These are phyloP conservation scores for Nemopilema nomurai DNA, from an alignment of 30 jellyfish, hydroid and myxozoan genomes.

Conservation along the genomic window DNA sequence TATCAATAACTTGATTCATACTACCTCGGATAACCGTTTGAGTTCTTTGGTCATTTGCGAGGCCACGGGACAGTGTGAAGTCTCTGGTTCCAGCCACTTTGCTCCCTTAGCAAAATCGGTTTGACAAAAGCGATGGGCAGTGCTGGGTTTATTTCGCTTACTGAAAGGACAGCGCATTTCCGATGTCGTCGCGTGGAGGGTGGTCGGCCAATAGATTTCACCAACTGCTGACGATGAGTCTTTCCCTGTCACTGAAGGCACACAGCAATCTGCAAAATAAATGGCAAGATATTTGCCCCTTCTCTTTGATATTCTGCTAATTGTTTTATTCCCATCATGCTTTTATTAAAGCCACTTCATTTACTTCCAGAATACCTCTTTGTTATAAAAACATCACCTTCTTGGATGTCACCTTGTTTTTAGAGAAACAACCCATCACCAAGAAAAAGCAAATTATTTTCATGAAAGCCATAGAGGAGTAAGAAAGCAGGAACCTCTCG, in stretches of 20 bases:
- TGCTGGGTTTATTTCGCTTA: background rate
- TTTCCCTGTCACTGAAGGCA: slow-evolving; percentile 8
- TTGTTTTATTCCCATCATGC: no score
- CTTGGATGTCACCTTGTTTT: no score
- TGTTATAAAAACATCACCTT: no score
- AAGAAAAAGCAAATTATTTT: no score
- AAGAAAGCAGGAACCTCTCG: no score
- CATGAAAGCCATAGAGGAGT: no score
- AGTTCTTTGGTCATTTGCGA: slow-evolving; percentile 30
- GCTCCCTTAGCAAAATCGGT: slow-evolving; percentile 19
- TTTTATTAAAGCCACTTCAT: no score
- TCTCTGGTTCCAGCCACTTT: slow-evolving; percentile 20
- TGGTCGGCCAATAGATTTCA: slow-evolving; percentile 32
- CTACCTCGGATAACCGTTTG: slow-evolving; percentile 24
- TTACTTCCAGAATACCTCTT: no score
- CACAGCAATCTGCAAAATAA: slow-evolving; percentile 33
- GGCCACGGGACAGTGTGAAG: slow-evolving; percentile 6
- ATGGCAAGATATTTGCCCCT: no score
- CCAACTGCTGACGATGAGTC: slow-evolving; percentile 28
- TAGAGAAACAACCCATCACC: no score
- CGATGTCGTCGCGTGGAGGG: slow-evolving; percentile 1
- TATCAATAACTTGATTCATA: background rate
- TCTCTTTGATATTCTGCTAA: no score
- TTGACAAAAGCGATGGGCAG: slow-evolving; percentile 24
- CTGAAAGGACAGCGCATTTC: slow-evolving; percentile 29